Base-by-base conservation (phyloP, 2,888 invertebrate species). In the Trichacis sp. region DNA sequence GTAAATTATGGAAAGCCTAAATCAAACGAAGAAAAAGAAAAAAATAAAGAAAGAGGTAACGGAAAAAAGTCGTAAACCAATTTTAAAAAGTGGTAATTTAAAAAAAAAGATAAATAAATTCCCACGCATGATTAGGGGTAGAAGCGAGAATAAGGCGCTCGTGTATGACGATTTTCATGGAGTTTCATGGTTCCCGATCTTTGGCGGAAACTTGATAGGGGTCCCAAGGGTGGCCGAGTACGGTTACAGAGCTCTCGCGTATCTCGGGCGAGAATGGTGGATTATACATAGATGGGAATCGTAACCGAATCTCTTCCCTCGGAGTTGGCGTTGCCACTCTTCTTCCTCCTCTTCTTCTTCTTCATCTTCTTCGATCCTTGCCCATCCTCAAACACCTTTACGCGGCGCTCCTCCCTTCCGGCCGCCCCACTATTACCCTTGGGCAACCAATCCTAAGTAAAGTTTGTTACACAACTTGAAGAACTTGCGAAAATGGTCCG, bases 401-500 rank as follows among this genome's bases (percentile, higher is more conserved):
- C 43, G 47, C 58, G 59, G 49, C 63, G 62, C 67, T 67, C 68
- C 70, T 67, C 70, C 68, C 68, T 75, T 75, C 71, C 71, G 70
- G 51, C 73, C 57, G 71, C 73, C 75, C 77, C 77, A 75, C 77
- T 76, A 74, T 72, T 75, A 78, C 80, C 80, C 77, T 78, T 77
- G 74, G 78, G 81, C 82, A 80, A 82, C 82, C 82, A 82, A 82
- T 82, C 81, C 81, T 73, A 77, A 81, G 79, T 78, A 82, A 82
- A 82, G 82, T 82, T 82, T 82, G 82, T 82, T 81, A 82, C 77
- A 82, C 82, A 82, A 82, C 82, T 82, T 78, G 77, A 75, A 69
- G 79, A 79, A 79, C 79, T 78, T 78, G 74, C 70, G 76, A 78
- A 79, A 79, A 79, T 79, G 79, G 78, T 74, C 79, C 65, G 64